Percentiles rank a stretch among this genome's conserved stretches.
Evolutionary conservation across 2,797 vertebrate species (phyloP).

Genomic region (Malurus splendens): DNA sequence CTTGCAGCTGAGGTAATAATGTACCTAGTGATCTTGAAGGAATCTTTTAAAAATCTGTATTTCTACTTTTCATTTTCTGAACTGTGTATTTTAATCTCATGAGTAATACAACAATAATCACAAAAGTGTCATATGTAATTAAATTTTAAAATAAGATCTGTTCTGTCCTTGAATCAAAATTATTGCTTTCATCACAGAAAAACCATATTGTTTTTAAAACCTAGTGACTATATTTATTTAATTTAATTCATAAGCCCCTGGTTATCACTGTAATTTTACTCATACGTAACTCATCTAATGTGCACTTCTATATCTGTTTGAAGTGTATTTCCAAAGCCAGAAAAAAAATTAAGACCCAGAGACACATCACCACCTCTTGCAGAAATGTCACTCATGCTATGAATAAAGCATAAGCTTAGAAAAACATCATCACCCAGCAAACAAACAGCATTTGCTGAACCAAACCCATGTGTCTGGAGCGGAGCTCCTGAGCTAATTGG

Average conservation of each 20-base stretch:
- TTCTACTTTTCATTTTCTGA: neutral
- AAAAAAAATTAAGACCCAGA: neutral
- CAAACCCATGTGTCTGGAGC: slow-evolving; percentile 8
- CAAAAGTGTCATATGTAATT: neutral
- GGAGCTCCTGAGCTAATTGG: neutral
- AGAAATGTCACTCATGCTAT: neutral
- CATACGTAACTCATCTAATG: neutral
- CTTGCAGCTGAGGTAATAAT: neutral
- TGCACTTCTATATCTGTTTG: neutral
- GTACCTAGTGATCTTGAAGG: neutral
- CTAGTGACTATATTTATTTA: neutral
- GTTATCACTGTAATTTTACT: neutral
- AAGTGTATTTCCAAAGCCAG: neutral
- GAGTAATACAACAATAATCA: neutral
- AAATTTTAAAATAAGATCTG: neutral
- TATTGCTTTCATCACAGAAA: neutral
- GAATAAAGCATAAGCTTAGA: slow-evolving; percentile 25
- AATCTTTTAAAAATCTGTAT: neutral
- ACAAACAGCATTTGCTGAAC: neutral
- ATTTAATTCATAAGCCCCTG: neutral
- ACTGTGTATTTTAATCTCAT: neutral
- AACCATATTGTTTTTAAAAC: neutral
- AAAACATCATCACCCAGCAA: slow-evolving; percentile 26
- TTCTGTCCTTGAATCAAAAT: neutral
- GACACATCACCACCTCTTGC: neutral